Percentiles rank a stretch among this genome's conserved stretches.
These are phyloP conservation scores for Vespertilio murinus DNA, from an alignment of 2,797 vertebrate genomes.

Conservation along the genomic window DNA sequence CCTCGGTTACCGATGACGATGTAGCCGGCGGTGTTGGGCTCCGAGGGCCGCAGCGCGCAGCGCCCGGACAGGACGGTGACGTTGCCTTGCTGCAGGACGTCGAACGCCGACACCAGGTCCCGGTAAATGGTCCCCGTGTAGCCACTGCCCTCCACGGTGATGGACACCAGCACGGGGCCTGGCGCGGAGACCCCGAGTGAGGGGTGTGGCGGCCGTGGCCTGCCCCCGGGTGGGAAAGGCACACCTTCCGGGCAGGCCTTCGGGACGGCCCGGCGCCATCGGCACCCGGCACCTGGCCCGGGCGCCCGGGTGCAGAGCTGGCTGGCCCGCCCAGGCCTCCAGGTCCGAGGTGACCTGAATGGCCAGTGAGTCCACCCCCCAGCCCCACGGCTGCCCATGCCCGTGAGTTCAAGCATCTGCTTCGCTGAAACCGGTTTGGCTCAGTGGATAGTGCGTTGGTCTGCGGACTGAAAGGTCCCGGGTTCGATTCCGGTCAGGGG, in stretches of 20 bases:
- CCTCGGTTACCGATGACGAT: slow-evolving; percentile 82
- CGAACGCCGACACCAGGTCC: slow-evolving; percentile 88
- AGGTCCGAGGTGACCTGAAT: not conserved
- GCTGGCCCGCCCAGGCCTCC: not conserved
- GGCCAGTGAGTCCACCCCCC: not conserved
- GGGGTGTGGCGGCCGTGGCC: not conserved
- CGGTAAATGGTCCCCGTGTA: slow-evolving; percentile 89
- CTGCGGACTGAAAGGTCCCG: no score
- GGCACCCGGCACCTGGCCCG: not conserved
- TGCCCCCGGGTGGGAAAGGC: accelerated
- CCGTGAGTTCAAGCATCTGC: not conserved
- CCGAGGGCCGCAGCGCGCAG: slow-evolving; percentile 85
- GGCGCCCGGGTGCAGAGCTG: not conserved
- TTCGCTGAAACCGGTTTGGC: not conserved
- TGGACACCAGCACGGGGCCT: slow-evolving; percentile 85
- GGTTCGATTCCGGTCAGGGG: no score
- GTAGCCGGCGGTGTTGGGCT: slow-evolving; percentile 83
- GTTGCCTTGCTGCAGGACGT: slow-evolving; percentile 88
- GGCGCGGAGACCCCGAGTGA: not conserved
- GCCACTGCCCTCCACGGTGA: slow-evolving; percentile 88
- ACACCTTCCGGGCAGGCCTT: no score
- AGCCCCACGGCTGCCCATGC: not conserved
- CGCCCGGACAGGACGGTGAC: slow-evolving; percentile 88
- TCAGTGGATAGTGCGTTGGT: no score
- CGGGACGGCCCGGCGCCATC: not conserved